Conservation (phyloP, 2,888 invertebrate genomes). For the Mechanitis messenoides region DNA sequence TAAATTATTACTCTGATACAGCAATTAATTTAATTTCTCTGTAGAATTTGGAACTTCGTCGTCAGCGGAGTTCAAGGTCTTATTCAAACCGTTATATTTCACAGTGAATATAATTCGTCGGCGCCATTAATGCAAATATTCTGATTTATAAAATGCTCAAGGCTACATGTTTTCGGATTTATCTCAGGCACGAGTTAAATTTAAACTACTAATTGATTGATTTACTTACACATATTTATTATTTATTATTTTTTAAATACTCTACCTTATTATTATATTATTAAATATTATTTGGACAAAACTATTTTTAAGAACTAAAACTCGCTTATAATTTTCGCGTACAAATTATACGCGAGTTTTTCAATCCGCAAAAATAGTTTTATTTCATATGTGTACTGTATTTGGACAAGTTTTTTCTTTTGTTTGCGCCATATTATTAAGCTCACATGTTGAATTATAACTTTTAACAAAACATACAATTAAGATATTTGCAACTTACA, state of each 20-base stretch:
- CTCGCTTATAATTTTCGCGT: too few relatives aligned
- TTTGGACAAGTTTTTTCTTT: too few relatives aligned
- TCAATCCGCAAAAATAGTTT: too few relatives aligned
- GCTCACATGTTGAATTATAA: too few relatives aligned
- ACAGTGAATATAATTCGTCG: conserved; percentile 20
- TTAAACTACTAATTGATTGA: conserved; percentile 6
- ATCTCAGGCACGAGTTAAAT: conserved; percentile 3
- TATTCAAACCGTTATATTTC: conserved; percentile 28
- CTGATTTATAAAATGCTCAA: neutral
- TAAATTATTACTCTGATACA: neutral
- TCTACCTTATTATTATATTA: neutral
- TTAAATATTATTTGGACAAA: too few relatives aligned
- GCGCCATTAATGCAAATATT: conserved; percentile 25
- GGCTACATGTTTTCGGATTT: conserved; percentile 2
- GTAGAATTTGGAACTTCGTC: conserved; percentile 6
- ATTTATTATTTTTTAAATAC: neutral
- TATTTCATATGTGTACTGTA: too few relatives aligned
- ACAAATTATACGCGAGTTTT: too few relatives aligned
- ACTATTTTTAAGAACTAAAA: too few relatives aligned
- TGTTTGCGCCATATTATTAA: too few relatives aligned
- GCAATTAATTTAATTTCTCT: conserved; percentile 1
- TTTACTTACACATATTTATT: neutral
- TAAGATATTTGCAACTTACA: too few relatives aligned
- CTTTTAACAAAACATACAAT: too few relatives aligned
- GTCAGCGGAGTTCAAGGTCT: conserved; percentile 27